phyloP scores from a whole-genome alignment of 2,888 invertebrate species.

The Calliopum simillimum region DNA sequence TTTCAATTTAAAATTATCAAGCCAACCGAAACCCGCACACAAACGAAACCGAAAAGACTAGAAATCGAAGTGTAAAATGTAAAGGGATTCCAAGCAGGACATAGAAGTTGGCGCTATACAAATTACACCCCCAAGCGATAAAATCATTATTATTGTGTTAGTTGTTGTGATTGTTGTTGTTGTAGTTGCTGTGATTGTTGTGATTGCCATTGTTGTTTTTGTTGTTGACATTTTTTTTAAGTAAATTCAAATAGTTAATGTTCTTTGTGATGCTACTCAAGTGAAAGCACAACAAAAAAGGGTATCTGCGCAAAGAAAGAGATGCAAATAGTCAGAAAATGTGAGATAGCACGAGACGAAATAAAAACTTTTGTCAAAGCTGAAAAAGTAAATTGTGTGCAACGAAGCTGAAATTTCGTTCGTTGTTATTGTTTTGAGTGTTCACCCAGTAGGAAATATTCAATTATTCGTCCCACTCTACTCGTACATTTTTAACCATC shows the following conservation, averaged over 20 bases:
- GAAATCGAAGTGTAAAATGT: conserved; percentile 36
- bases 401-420: conserved; percentile 56
- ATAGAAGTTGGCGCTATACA: conserved; percentile 57
- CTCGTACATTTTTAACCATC: no score
- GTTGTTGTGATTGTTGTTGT: conserved; percentile 35
- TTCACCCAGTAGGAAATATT: background rate
- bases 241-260: conserved; percentile 22
- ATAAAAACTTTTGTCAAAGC: background rate
- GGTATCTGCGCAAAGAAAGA: conserved; percentile 13
- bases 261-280: conserved; percentile 63
- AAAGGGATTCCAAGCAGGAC: conserved; percentile 35
- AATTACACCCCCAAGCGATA: conserved; percentile 60
- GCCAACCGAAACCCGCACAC: conserved; percentile 30
- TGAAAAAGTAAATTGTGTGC: conserved; percentile 38
- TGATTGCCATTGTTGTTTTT: conserved; percentile 37
- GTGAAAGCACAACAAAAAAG: conserved; percentile 62
- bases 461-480: no score
- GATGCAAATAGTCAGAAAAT: conserved; percentile 27
- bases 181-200: conserved; percentile 37
- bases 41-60: conserved; percentile 1
- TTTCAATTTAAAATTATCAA: conserved; percentile 63
- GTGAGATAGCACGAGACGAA: conserved; percentile 34
- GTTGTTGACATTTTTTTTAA: conserved; percentile 34
- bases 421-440: conserved; percentile 12
- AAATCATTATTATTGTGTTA: conserved; percentile 45